Percentiles rank a stretch among this genome's conserved stretches.
Evolutionary conservation across 1,140 invertebrate genomes (phyloP).

Genomic region (Hypsibius dujardini): DNA sequence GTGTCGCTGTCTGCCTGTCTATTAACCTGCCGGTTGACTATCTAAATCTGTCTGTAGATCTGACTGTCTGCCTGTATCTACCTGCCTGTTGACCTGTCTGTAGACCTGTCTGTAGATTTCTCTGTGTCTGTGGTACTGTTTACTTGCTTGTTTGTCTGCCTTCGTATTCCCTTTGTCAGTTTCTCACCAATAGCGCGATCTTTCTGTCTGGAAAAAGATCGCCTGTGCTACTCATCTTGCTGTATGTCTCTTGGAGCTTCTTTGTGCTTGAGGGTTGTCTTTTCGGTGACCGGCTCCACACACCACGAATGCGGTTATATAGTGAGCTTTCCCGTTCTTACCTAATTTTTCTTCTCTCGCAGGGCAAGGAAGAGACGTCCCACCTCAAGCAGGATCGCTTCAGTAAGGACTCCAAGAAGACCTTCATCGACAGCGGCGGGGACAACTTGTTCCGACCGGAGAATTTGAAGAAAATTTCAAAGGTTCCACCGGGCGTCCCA

Average conservation of each 20-base stretch:
- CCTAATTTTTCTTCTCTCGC: not conserved
- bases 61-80: too few species aligned
- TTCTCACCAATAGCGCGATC: not conserved
- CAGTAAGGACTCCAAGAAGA: not conserved
- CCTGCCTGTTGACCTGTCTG: too few species aligned
- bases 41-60: too few species aligned
- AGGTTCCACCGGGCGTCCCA: not conserved
- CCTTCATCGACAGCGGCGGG: not conserved
- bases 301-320: not conserved
- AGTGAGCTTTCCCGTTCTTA: too few species aligned
- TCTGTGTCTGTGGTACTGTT: too few species aligned
- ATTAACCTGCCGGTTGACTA: too few species aligned
- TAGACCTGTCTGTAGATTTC: too few species aligned
- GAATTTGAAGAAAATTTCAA: not conserved
- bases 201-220: not conserved
- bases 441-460: not conserved
- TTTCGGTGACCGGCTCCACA: not conserved
- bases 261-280: not conserved
- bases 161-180: too few species aligned
- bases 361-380: slow-evolving; percentile 3
- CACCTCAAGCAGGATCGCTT: not conserved
- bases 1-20: too few species aligned
- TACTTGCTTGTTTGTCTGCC: too few species aligned
- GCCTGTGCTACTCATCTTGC: not conserved
- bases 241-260: not conserved